These are phyloP conservation scores for Cryptomyrus ogoouensis DNA, from an alignment of 2,113 vertebrate species.

Conservation along the genomic window DNA sequence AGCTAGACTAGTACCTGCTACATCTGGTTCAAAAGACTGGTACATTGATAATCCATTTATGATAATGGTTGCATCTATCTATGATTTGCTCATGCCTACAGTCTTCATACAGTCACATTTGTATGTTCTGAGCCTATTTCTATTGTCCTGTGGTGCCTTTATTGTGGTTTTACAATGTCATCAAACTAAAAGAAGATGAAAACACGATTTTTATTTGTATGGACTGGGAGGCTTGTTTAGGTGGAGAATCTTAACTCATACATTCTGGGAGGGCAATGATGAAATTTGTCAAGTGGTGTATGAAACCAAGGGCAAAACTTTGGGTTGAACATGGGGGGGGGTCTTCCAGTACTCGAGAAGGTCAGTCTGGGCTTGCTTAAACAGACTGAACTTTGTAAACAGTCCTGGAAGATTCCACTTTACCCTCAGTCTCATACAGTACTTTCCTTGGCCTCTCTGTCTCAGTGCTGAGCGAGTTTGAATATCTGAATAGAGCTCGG, in stretches of 20 bases:
- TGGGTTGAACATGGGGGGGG: background rate
- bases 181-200: background rate
- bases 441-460: background rate
- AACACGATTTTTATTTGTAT: background rate
- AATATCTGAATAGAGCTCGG: background rate
- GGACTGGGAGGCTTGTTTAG: background rate
- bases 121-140: background rate
- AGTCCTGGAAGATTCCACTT: background rate
- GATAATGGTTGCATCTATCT: background rate
- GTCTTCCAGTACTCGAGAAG: background rate
- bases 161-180: background rate
- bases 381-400: background rate
- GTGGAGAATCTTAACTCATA: background rate
- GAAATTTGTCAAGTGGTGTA: background rate
- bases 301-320: background rate
- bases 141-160: background rate
- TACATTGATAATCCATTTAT: background rate
- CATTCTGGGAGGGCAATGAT: background rate
- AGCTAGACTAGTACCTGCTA: background rate
- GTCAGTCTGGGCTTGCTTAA: background rate
- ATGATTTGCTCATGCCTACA: background rate
- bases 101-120: background rate
- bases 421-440: background rate
- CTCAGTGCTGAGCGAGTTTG: background rate
- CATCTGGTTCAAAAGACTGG: background rate